Conservation (phyloP, 2,888 invertebrate genomes). For the Acleris literana region DNA sequence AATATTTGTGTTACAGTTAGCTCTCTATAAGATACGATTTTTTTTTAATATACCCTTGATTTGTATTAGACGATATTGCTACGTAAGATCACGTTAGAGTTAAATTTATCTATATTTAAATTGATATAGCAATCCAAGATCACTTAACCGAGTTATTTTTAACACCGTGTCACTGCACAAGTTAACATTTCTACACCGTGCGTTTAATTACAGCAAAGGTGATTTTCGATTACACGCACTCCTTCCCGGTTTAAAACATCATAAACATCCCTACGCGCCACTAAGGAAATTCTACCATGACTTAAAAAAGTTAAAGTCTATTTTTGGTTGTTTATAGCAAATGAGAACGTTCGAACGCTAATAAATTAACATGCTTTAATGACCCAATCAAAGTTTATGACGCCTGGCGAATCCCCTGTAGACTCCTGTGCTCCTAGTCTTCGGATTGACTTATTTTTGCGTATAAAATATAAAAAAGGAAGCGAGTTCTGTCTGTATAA, state of each 20-base stretch:
- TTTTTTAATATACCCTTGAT: too few relatives aligned
- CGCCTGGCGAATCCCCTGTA: conserved; percentile 76
- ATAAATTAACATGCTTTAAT: conserved; percentile 83
- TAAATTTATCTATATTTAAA: conserved; percentile 14
- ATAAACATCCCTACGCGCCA: conserved; percentile 50
- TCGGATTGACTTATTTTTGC: conserved; percentile 80
- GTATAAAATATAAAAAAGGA: conserved; percentile 50
- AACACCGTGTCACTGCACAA: conserved; percentile 34
- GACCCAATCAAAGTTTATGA: conserved; percentile 84
- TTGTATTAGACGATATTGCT: too few relatives aligned
- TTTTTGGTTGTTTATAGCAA: conserved; percentile 68
- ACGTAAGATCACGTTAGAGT: too few relatives aligned
- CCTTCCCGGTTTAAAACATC: conserved; percentile 57
- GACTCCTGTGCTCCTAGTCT: conserved; percentile 83
- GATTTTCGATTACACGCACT: conserved; percentile 73
- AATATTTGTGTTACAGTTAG: too few relatives aligned
- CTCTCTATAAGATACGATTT: too few relatives aligned
- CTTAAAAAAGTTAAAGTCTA: conserved; percentile 58
- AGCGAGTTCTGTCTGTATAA: conserved; percentile 61
- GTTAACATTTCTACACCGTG: conserved; percentile 43
- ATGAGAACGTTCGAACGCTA: conserved; percentile 73
- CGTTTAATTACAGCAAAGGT: conserved; percentile 68
- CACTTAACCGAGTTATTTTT: conserved; percentile 27
- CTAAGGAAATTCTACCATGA: conserved; percentile 53
- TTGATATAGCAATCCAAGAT: conserved; percentile 42